Evolutionary conservation across 2,797 vertebrate species (phyloP).

Genomic region (Heliangelus exortis): DNA sequence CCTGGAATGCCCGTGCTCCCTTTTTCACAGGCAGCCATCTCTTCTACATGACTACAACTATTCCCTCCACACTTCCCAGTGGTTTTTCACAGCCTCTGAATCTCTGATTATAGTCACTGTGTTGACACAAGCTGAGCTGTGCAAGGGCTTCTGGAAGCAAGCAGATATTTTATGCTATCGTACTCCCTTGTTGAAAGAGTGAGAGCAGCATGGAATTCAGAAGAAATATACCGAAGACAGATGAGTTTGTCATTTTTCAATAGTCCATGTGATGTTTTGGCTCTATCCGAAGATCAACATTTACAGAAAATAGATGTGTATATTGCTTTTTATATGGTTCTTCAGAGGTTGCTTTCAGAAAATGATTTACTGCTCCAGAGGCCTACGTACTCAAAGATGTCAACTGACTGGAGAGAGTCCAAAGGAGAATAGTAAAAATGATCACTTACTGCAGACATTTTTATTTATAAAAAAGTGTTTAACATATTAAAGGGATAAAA

Average conservation of each 20-base stretch:
- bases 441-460: background rate
- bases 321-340: background rate
- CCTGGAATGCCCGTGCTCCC: fast-evolving
- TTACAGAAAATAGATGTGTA: conserved; percentile 21
- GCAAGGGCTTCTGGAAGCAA: conserved; percentile 18
- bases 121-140: conserved; percentile 4
- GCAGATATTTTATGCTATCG: background rate
- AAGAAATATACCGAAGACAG: background rate
- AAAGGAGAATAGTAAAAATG: background rate
- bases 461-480: background rate
- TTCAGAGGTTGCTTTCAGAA: background rate
- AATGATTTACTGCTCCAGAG: conserved; percentile 22
- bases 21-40: background rate
- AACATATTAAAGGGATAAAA: conserved; percentile 9
- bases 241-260: conserved; percentile 10
- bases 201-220: background rate
- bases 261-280: background rate
- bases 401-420: conserved; percentile 4
- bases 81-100: background rate
- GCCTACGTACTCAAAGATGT: background rate
- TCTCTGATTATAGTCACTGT: background rate
- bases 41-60: background rate
- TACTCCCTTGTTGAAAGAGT: background rate
- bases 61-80: background rate
- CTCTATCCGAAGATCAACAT: conserved; percentile 27